phyloP scores from a whole-genome alignment of 2,113 vertebrate genomes.

The Bufo bufo region DNA sequence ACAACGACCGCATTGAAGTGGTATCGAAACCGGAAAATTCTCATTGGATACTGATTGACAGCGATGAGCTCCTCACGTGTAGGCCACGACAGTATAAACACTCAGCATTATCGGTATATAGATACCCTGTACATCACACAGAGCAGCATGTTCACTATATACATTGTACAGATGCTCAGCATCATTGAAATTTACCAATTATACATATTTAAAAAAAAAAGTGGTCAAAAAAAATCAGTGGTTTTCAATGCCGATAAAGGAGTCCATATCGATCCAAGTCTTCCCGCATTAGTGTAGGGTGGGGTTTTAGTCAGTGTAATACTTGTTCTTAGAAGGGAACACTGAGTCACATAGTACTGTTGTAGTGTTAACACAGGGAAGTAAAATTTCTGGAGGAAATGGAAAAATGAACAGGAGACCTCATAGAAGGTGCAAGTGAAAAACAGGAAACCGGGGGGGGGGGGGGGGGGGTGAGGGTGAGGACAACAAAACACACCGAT shows the following conservation, averaged over 20 bases:
- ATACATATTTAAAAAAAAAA: slow-evolving; percentile 13
- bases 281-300: slow-evolving; percentile 23
- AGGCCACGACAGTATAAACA: neutral
- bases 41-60: slow-evolving; percentile 2
- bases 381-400: neutral
- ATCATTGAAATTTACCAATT: neutral
- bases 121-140: slow-evolving; percentile 16
- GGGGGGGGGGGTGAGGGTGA: no score
- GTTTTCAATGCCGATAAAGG: slow-evolving; percentile 6
- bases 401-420: neutral
- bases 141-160: slow-evolving; percentile 13
- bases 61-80: neutral
- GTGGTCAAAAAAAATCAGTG: slow-evolving; percentile 25
- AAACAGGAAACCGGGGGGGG: neutral
- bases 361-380: slow-evolving; percentile 33
- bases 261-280: neutral
- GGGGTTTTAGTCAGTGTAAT: slow-evolving; percentile 8
- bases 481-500: no score
- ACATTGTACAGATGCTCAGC: slow-evolving; percentile 26
- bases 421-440: neutral
- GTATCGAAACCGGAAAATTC: neutral
- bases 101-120: slow-evolving; percentile 15
- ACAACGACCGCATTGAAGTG: slow-evolving; percentile 21
- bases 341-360: neutral
- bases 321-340: neutral